Evolutionary conservation across 2,113 vertebrate genomes (phyloP), one percentile per base, ranked within the genome.

Genomic region (Lipotes vexillifer): DNA sequence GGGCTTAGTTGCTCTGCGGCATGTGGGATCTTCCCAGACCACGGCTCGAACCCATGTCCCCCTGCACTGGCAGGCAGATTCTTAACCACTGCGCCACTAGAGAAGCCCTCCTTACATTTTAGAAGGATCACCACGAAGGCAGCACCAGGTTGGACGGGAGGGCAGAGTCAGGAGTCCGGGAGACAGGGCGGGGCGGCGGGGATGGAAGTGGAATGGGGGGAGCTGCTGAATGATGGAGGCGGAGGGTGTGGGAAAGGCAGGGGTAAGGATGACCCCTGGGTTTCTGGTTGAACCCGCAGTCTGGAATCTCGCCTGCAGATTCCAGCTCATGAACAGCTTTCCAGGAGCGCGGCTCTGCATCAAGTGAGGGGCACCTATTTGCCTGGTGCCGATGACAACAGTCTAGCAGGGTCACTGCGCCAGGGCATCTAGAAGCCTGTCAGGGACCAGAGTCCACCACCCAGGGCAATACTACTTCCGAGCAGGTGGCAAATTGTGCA

Each of bases 341-440:
- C 59, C 86, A 75, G 92, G 71, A 94, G 66, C 0, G 4, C 2
- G 4, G 52, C n/a, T 81, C 74, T 65, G 21, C 20, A 8, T 55
- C 65, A 69, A 78, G 23, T 0, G 1, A 88, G 81, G 25, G 63
- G 3, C 9, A n/a, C 8, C 17, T 75, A 13, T 36, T 55, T 52
- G 81, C 68, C 90, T 21, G 44, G 36, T 49, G 36, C n/a, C 2
- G 12, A 36, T 25, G 15, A 36, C 17, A 2, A 4, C 72, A 59
- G 65, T 23, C n/a, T 7, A 23, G 41, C 2, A 0, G 15, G 36
- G 13, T 13, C 31, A 17, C 44, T 3, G 27, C 10, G 2, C n/a
- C 72, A 27, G 57, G 61, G 25, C 41, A 2, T 61, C 8, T 17
- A 55, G 63, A 92, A 61, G 25, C 31, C 59, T 71, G 5, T n/a